Base-by-base conservation (phyloP, 2,113 vertebrate species). In the Oncorhynchus nerka region DNA sequence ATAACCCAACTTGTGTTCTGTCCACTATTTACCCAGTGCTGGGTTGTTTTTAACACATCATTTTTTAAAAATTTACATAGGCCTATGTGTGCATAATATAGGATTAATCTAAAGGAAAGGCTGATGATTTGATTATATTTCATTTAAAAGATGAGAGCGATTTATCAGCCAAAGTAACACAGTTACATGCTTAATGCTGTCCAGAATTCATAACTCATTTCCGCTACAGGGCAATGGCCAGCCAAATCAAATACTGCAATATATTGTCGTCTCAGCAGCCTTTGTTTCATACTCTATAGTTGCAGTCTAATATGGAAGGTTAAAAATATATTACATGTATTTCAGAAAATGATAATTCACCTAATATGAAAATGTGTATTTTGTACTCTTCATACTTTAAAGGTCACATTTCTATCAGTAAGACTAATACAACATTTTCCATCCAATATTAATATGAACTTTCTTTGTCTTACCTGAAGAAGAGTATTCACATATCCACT, bases 341-440 rank as follows among this genome's bases (percentile, higher is more conserved):
- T 45, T 32, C 26, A 71, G 19, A 88, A 89, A 90, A 86, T 88
- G 88, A 75, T 77, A 81, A 85, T 82, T 26, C 20, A 89, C 85
- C 86, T 89, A 86, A 88, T 90, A 88, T 88, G 80, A 81, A 84
- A 84, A 87, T 84, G 83, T 88, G 87, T 88, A 88, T 87, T 45
- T 45, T 45, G 39, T 45, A 45, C 39, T 45, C 9, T 45, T 45
- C 8, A 9, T 11, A 45, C 39, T 11, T 45, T 45, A 45, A 45
- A 2, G 39, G 8, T 45, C 39, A 45, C 39, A 11, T 45, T 45
- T 45, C 39, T 45, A 45, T 45, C 39, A 45, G 39, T 11, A 19
- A 57, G 55, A 16, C 55, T 57, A 57, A 57, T 57, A 67, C 68
- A 76, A 45, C 8, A 28, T 70, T 48, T 70, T 70, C 28, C 32